A percentile compares a stretch with the other conserved stretches of the same genome.
These are phyloP conservation scores for Podilymbus podiceps DNA, from an alignment of 2,113 vertebrate genomes.

Conservation along the genomic window DNA sequence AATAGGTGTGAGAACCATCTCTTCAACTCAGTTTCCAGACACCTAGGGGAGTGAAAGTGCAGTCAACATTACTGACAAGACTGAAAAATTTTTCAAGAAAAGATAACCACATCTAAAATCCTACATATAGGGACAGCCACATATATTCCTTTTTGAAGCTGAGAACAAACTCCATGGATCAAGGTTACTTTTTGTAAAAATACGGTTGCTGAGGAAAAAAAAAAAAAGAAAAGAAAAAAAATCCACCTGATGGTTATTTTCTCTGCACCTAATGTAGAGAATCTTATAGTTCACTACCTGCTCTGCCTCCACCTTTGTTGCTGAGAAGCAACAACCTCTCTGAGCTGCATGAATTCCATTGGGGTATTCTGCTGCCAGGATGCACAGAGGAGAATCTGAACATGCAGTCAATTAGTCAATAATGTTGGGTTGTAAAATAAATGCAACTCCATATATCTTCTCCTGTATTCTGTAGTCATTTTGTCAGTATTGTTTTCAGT, in stretches of 20 bases:
- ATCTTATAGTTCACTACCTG: rapidly evolving
- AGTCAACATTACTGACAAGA: background rate
- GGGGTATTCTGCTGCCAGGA: background rate
- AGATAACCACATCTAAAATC: background rate
- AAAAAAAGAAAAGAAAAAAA: background rate
- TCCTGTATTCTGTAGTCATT: background rate
- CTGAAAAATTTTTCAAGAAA: background rate
- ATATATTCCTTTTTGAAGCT: background rate
- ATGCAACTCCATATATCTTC: background rate
- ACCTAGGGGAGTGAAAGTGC: background rate
- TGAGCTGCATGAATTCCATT: background rate
- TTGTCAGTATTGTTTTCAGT: background rate
- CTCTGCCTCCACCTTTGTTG: rapidly evolving
- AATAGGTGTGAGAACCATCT: background rate
- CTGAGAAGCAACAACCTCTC: background rate
- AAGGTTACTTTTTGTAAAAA: background rate
- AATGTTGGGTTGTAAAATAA: background rate
- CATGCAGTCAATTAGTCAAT: background rate
- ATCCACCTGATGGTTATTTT: background rate
- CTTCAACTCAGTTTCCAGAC: background rate
- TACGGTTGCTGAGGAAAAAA: background rate
- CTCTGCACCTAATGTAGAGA: background rate
- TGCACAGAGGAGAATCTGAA: background rate
- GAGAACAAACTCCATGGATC: background rate
- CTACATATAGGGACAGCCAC: rapidly evolving